Base-by-base conservation (phyloP, 2,113 vertebrate species). In the Calidris pugnax region DNA sequence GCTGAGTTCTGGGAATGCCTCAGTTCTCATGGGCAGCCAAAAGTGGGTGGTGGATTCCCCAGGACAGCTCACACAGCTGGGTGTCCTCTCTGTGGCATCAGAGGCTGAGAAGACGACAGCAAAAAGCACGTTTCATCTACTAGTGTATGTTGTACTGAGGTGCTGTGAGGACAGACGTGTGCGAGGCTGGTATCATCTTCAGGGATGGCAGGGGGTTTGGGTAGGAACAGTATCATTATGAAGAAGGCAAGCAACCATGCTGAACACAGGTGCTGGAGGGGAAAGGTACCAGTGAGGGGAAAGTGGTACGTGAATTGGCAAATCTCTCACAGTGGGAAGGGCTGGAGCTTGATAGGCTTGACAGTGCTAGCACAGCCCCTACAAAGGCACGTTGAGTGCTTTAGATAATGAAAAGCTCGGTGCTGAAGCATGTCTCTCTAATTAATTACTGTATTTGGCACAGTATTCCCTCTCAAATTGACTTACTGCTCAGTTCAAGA, bases 401-500 rank as follows among this genome's bases (percentile, higher is more conserved):
- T 91, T 35, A 79, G 66, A 39, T 74, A 80, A 84, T 94, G 68
- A 57, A 93, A 87, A 89, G 51, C 66, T 77, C 0, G 0, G 39
- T 64, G 53, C 48, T 4, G 53, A 90, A 79, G 23, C 66, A 85
- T 14, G 53, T 87, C 17, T 82, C 55, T 85, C 90, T 90, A 72
- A 95, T 85, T 93, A 90, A 85, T 91, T 91, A 56, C 78, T 76
- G 24, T 17, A 27, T 85, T 93, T 85, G 85, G 71, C 88, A 85
- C 35, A 59, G 37, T 66, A 90, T 56, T 82, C 39, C 48, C 74
- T 72, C 51, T 76, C 67, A 82, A 72, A 91, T 4, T 85, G 75
- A 85, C 82, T 93, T 93, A 93, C 76, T 68, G 43, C 51, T 93
- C 43, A 59, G 77, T 87, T 93, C 64, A 75, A 91, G 90, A 94